Percentiles rank a stretch among this genome's conserved stretches.
Conservation (phyloP, 2,888 invertebrate genomes). For the Athetis lepigone region DNA sequence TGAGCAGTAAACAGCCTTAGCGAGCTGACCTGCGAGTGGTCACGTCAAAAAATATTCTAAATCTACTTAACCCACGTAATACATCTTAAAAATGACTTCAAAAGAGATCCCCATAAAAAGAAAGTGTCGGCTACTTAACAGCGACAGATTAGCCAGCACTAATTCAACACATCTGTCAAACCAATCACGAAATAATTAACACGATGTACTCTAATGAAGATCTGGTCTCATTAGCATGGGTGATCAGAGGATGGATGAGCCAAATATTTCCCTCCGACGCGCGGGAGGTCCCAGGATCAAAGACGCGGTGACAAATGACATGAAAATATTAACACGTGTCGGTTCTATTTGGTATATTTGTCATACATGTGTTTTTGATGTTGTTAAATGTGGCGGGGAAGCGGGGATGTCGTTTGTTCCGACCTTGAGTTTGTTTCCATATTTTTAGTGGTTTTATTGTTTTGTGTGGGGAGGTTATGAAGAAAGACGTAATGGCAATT, state of each 20-base stretch:
- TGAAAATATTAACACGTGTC: constrained; percentile 67
- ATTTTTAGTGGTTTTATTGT: constrained; percentile 28
- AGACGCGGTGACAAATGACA: constrained; percentile 65
- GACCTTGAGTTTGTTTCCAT: constrained; percentile 18
- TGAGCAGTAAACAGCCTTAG: too few relatives aligned
- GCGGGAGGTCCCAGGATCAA: constrained; percentile 63
- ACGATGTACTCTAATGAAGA: constrained; percentile 41
- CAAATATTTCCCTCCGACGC: constrained; percentile 48
- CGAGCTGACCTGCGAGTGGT: too few relatives aligned
- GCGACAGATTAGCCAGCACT: constrained; percentile 39
- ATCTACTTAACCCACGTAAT: too few relatives aligned
- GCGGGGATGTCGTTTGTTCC: constrained; percentile 18
- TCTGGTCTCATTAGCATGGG: constrained; percentile 51
- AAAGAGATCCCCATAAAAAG: not conserved
- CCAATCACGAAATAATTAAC: constrained; percentile 50
- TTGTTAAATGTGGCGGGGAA: constrained; percentile 25
- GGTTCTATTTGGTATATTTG: constrained; percentile 42
- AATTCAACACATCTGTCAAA: constrained; percentile 44
- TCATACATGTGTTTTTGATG: constrained; percentile 51
- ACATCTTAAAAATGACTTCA: constrained; percentile 34
- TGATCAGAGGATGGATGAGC: constrained; percentile 52
- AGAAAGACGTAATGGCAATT: not conserved
- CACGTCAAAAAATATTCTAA: too few relatives aligned
- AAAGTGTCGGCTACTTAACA: constrained; percentile 18
- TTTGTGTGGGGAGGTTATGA: not conserved